A percentile compares a stretch with the other conserved stretches of the same genome.
These are phyloP conservation scores for Prinia subflava DNA, from an alignment of 2,113 vertebrate genomes.

Conservation along the genomic window DNA sequence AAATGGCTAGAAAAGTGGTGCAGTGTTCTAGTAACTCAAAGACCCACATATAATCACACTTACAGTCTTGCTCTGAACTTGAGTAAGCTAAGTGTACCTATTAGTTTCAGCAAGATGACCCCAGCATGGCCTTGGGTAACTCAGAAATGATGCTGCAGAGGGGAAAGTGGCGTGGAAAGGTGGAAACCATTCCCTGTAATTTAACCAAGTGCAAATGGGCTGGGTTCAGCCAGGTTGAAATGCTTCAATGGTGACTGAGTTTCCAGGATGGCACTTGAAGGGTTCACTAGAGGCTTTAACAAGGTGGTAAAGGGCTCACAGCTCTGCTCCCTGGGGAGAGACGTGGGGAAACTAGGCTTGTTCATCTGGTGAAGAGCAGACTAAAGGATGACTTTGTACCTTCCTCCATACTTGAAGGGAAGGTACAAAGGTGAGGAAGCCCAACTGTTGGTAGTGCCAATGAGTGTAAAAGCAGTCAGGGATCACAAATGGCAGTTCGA, in stretches of 20 bases:
- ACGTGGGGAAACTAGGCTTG: rapidly evolving
- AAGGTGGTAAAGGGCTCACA: not conserved
- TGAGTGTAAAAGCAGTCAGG: not conserved
- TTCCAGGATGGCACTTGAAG: not conserved
- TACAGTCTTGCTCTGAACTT: not conserved
- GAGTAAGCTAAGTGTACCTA: not conserved
- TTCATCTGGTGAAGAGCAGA: not conserved
- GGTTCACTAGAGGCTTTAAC: not conserved
- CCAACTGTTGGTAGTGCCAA: not conserved
- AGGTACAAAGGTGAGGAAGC: not conserved
- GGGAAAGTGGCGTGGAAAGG: not conserved
- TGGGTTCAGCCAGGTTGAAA: not conserved
- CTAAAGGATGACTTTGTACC: not conserved
- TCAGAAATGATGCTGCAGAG: not conserved
- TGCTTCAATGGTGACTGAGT: not conserved
- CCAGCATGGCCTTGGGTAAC: not conserved
- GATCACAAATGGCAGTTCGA: rapidly evolving
- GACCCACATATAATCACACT: not conserved
- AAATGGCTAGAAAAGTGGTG: not conserved
- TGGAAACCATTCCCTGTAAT: not conserved
- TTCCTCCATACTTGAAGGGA: not conserved
- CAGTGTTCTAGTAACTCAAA: not conserved
- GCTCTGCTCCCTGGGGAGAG: not conserved
- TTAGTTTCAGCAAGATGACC: not conserved
- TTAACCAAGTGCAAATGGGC: not conserved